Conservation (phyloP, 2,888 invertebrate species). For the Nemapogon koenigi region DNA sequence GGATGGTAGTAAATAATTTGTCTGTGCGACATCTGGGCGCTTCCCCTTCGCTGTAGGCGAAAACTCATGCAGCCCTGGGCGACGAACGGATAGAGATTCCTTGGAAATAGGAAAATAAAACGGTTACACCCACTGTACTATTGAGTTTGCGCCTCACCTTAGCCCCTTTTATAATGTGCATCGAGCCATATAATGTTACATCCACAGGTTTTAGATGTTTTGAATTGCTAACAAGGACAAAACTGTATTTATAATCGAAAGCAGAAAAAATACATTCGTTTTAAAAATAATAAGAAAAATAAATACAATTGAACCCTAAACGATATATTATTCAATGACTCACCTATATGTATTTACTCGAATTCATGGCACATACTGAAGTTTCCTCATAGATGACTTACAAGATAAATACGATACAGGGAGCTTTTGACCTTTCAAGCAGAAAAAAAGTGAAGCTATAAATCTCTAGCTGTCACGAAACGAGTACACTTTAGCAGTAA, state of each 20-base stretch:
- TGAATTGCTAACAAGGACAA: too few species aligned
- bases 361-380: slow-evolving; percentile 7
- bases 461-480: slow-evolving; percentile 44
- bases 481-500: slow-evolving; percentile 34
- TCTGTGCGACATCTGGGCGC: slow-evolving; percentile 53
- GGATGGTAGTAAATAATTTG: slow-evolving; percentile 59
- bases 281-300: too few species aligned
- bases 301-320: too few species aligned
- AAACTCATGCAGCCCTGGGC: slow-evolving; percentile 14
- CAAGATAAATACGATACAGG: slow-evolving; percentile 21
- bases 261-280: too few species aligned
- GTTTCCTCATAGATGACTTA: slow-evolving; percentile 16
- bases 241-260: too few species aligned
- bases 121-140: slow-evolving; percentile 46
- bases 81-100: slow-evolving; percentile 29
- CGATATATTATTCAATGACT: too few species aligned
- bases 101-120: slow-evolving; percentile 38
- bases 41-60: slow-evolving; percentile 49
- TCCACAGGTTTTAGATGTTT: too few species aligned
- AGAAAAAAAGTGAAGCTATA: slow-evolving; percentile 37
- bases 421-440: slow-evolving; percentile 27
- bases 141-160: slow-evolving; percentile 25
- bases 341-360: slow-evolving; percentile 7
- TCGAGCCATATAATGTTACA: too few species aligned
- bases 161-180: slow-evolving; percentile 5